These are phyloP conservation scores for Elegia similella DNA, from an alignment of 2,888 invertebrate genomes.

Conservation along the genomic window DNA sequence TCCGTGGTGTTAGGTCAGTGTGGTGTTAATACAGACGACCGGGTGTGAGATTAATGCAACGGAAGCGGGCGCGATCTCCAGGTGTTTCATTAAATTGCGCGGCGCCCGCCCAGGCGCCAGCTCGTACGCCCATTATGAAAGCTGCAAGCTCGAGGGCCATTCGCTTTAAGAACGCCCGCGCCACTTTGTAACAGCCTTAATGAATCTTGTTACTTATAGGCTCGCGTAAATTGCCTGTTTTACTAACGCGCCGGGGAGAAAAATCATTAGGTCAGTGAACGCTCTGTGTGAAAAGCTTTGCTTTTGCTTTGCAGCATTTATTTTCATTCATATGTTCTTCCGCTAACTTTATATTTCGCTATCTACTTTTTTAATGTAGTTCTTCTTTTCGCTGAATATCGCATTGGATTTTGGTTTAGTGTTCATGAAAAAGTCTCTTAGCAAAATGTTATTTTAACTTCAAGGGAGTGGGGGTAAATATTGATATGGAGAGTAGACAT, in stretches of 20 bases:
- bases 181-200: slow-evolving; percentile 80
- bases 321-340: background rate
- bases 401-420: too few species aligned
- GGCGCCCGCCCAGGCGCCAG: slow-evolving; percentile 64
- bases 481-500: too few species aligned
- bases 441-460: too few species aligned
- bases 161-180: slow-evolving; percentile 79
- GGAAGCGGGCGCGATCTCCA: slow-evolving; percentile 76
- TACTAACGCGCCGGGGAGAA: slow-evolving; percentile 58
- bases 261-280: slow-evolving; percentile 61
- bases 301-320: slow-evolving; percentile 25
- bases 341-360: background rate
- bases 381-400: too few species aligned
- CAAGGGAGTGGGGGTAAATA: too few species aligned
- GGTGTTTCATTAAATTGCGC: slow-evolving; percentile 80
- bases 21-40: slow-evolving; percentile 37
- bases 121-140: slow-evolving; percentile 76
- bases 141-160: slow-evolving; percentile 79
- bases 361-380: background rate
- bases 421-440: too few species aligned
- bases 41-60: slow-evolving; percentile 73
- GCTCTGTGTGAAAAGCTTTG: slow-evolving; percentile 41
- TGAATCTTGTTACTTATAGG: slow-evolving; percentile 81
- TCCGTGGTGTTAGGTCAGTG: slow-evolving; percentile 28
- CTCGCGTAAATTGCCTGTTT: slow-evolving; percentile 77